Evolutionary conservation across 2,113 vertebrate species (phyloP), one percentile per base, ranked within the genome.

Genomic region (Loxodonta africana): DNA sequence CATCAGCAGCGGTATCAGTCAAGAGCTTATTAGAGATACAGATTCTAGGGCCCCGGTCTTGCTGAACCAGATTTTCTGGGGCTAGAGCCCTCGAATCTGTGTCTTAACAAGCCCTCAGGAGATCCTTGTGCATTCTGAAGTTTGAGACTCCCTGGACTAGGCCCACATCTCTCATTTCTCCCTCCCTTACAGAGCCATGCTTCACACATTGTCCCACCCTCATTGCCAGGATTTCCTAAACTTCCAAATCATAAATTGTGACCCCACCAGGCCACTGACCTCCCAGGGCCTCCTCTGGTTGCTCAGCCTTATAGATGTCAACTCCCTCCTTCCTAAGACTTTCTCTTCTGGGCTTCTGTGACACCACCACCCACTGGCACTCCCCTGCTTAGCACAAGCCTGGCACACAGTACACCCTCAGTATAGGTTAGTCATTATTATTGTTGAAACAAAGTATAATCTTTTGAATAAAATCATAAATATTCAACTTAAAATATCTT

Each of bases 401-500:
- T 80, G 37, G 81, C 53, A 94, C 7, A 30, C 1, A 26, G 0
- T 53, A 95, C 94, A 62, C 41, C 63, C 48, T 93, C 76, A 76
- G 87, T 84, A 53, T 26, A 48, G 82, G 57, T 81, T 92, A 90
- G 46, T 77, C 20, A 88, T 83, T 80, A 86, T 81, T 88, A 81
- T 11, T 90, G 83, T 60, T 88, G 86, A 94, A 83, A 91, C 53
- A 88, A 51, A 83, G 33, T n/a, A 82, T 0, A 57, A 65, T 60
- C 57, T 89, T 81, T 62, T 91, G 37, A 88, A 88, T 89, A 89
- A 71, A 86, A 88, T 90, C 90, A 88, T 37, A 91, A 88, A 77
- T 74, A 92, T 77, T 78, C 95, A 51, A 95, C 80, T 76, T 95
- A 96, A 30, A 95, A 94, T 83, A 95, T 97, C 98, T 99, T 98